These are phyloP conservation scores for Scomber scombrus DNA, from an alignment of 2,113 vertebrate genomes.

Conservation along the genomic window DNA sequence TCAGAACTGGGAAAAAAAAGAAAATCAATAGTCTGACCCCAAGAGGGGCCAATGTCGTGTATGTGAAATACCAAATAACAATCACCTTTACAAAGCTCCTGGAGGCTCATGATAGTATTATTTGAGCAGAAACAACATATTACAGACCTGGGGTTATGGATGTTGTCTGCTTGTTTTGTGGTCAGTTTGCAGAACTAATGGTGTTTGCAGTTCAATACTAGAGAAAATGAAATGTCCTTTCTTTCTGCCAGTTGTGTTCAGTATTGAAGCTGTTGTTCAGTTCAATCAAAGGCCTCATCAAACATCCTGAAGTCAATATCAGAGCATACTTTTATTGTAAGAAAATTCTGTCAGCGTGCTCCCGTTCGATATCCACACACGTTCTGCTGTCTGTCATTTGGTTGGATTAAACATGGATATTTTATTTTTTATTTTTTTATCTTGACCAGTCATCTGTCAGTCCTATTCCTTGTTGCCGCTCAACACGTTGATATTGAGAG, in stretches of 20 bases:
- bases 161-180: conserved; percentile 68
- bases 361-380: neutral
- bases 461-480: conserved; percentile 33
- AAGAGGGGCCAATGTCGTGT: conserved; percentile 58
- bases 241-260: conserved; percentile 26
- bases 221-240: conserved; percentile 65
- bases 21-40: conserved; percentile 76
- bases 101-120: conserved; percentile 57
- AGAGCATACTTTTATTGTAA: conserved; percentile 16
- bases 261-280: neutral
- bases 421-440: conserved; percentile 36
- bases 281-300: conserved; percentile 35
- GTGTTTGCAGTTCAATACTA: conserved; percentile 68
- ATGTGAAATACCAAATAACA: conserved; percentile 78
- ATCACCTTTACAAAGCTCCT: conserved; percentile 71
- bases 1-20: conserved; percentile 26
- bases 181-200: conserved; percentile 76
- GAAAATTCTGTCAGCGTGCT: neutral
- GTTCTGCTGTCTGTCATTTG: neutral
- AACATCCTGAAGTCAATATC: conserved; percentile 35
- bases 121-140: conserved; percentile 72
- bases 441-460: conserved; percentile 24
- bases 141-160: conserved; percentile 56
- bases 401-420: conserved; percentile 14
- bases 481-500: conserved; percentile 16